A percentile compares a stretch with the other conserved stretches of the same genome.
Evolutionary conservation across 1,140 invertebrate species (phyloP).

Genomic region (Drosophila bocqueti): DNA sequence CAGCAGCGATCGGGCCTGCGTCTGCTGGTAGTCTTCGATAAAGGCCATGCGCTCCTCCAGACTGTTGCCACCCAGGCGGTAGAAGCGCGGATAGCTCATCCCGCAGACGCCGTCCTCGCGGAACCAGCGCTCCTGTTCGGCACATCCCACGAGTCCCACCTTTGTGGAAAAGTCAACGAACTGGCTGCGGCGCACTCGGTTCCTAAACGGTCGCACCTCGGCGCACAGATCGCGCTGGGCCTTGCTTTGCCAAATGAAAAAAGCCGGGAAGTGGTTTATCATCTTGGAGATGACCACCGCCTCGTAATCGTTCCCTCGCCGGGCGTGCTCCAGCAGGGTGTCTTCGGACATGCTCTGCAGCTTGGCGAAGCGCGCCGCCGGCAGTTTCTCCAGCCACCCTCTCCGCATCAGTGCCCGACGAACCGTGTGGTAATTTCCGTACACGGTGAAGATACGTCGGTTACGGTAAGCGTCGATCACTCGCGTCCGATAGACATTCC

Average conservation of each 20-base stretch:
- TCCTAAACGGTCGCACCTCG: conserved; percentile 85
- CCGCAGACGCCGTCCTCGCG: conserved; percentile 86
- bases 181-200: conserved; percentile 86
- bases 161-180: conserved; percentile 87
- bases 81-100: conserved; percentile 87
- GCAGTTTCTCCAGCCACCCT: conserved; percentile 88
- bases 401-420: conserved; percentile 86
- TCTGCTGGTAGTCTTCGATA: too few relatives aligned
- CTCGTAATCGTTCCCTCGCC: conserved; percentile 77
- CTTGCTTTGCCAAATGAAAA: conserved; percentile 87
- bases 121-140: conserved; percentile 87
- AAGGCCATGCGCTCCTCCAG: too few relatives aligned
- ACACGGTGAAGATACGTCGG: conserved; percentile 77
- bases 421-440: conserved; percentile 75
- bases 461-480: conserved; percentile 83
- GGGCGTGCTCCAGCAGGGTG: conserved; percentile 69
- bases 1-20: too few relatives aligned
- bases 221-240: conserved; percentile 69
- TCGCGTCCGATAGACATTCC: conserved; percentile 65
- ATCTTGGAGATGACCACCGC: conserved; percentile 87
- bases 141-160: conserved; percentile 87
- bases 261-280: conserved; percentile 86
- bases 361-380: conserved; percentile 66
- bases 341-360: conserved; percentile 82
- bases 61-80: conserved; percentile 86